Evolutionary conservation across 2,113 vertebrate species (phyloP).

Genomic region (Chitala chitala): DNA sequence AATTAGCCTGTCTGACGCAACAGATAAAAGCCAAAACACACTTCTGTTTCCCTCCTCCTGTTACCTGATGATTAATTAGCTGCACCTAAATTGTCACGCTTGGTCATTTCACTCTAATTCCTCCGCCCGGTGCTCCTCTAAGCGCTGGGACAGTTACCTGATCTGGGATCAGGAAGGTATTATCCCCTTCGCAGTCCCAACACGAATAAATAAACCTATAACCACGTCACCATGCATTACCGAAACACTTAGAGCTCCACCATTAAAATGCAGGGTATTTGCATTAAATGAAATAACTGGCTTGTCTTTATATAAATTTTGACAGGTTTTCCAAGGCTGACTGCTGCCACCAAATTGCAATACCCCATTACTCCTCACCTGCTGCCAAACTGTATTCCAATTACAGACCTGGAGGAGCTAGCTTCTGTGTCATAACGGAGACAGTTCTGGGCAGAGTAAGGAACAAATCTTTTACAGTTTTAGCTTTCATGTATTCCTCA

Average conservation of each 20-base stretch:
- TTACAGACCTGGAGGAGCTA: not conserved
- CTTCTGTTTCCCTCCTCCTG: not conserved
- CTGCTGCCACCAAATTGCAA: conserved; percentile 10
- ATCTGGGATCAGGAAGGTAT: not conserved
- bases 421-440: conserved; percentile 16
- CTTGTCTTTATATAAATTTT: conserved; percentile 21
- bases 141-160: not conserved
- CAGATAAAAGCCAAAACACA: not conserved
- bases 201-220: conserved; percentile 24
- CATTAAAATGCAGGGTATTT: conserved; percentile 22
- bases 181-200: conserved; percentile 5
- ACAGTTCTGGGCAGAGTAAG: not conserved
- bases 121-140: not conserved
- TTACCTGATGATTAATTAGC: conserved; percentile 9
- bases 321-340: conserved; percentile 22
- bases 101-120: conserved; percentile 14
- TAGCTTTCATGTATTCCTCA: not conserved
- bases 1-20: not conserved
- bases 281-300: conserved; percentile 21
- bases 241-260: not conserved
- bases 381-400: conserved; percentile 19
- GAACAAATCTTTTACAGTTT: conserved; percentile 12
- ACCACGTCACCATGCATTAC: conserved; percentile 19
- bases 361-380: conserved; percentile 22
- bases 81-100: not conserved